Conservation (phyloP, 2,888 invertebrate species). For the Meiosimyza platycephala region DNA sequence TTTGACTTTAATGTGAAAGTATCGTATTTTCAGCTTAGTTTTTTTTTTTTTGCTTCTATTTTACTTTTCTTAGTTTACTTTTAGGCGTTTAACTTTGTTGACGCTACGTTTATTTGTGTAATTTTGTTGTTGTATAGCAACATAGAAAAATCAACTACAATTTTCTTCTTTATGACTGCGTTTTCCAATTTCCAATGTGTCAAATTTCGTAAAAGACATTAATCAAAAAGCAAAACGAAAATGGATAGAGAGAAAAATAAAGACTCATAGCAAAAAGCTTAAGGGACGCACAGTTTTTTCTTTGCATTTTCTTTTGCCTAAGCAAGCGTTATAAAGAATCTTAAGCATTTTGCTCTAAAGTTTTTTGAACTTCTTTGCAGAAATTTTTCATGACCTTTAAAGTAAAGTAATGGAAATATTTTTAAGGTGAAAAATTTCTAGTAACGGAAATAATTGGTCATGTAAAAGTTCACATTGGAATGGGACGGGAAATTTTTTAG, state of each 20-base stretch:
- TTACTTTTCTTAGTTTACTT: slow-evolving; percentile 38
- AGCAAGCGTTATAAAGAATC: slow-evolving; percentile 7
- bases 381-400: too few relatives aligned
- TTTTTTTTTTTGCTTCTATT: slow-evolving; percentile 47
- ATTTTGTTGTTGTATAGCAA: neutral
- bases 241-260: neutral
- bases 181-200: slow-evolving; percentile 43
- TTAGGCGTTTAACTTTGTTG: slow-evolving; percentile 46
- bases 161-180: slow-evolving; percentile 24
- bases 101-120: neutral
- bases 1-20: slow-evolving; percentile 10
- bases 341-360: neutral
- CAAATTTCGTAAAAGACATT: slow-evolving; percentile 39
- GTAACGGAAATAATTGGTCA: too few relatives aligned
- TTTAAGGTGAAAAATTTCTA: too few relatives aligned
- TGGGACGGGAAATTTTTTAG: too few relatives aligned
- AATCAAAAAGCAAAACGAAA: slow-evolving; percentile 33
- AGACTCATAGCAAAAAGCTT: neutral
- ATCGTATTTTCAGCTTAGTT: slow-evolving; percentile 45
- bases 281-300: neutral
- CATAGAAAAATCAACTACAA: slow-evolving; percentile 1
- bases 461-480: too few relatives aligned
- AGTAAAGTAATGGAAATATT: too few relatives aligned
- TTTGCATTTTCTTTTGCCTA: neutral
- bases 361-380: too few relatives aligned